These are phyloP conservation scores for Daphoenositta chrysoptera DNA, from an alignment of 2,113 vertebrate species.

Conservation along the genomic window DNA sequence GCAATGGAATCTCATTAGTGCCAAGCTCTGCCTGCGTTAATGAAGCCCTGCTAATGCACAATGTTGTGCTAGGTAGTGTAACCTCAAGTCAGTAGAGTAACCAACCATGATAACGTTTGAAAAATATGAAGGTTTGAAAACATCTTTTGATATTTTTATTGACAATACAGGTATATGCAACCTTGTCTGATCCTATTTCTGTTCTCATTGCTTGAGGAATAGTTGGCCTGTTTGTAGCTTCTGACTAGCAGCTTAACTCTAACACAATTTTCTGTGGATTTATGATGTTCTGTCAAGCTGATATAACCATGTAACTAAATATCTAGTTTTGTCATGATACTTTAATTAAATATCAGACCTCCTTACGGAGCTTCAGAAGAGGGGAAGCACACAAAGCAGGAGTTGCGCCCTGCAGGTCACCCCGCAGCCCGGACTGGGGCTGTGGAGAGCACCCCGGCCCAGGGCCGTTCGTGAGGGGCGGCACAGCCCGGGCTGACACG, in stretches of 20 bases:
- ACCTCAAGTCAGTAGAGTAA: neutral
- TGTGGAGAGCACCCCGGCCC: fast-evolving
- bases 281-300: neutral
- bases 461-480: neutral
- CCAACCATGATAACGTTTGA: neutral
- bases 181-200: neutral
- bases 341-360: neutral
- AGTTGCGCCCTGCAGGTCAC: neutral
- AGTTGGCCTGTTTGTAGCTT: neutral
- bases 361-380: neutral
- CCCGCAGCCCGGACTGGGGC: fast-evolving
- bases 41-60: neutral
- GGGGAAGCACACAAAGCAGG: neutral
- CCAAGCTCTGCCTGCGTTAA: neutral
- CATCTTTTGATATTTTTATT: neutral
- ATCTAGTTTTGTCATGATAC: neutral
- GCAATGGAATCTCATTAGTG: neutral
- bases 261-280: neutral
- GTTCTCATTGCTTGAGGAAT: neutral
- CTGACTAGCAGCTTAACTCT: neutral
- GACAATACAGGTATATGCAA: neutral
- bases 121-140: neutral
- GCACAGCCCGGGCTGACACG: fast-evolving
- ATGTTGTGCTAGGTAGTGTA: neutral
- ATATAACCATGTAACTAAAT: neutral